These are phyloP conservation scores for Sebastes minor DNA, from an alignment of 2,797 vertebrate genomes.

Conservation along the genomic window DNA sequence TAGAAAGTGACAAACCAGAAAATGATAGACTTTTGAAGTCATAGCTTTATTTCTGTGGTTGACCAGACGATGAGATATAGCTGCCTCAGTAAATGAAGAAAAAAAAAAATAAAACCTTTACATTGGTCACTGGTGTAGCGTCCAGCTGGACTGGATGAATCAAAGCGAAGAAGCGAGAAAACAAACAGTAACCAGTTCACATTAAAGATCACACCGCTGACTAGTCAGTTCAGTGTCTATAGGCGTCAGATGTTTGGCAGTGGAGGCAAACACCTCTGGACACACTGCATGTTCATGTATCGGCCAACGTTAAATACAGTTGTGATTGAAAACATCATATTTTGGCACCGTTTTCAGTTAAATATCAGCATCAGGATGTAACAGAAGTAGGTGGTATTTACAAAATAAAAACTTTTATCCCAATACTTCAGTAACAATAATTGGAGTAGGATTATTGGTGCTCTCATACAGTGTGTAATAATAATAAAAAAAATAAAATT, in stretches of 20 bases:
- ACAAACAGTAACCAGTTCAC: slow-evolving; percentile 45
- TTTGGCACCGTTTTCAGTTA: background rate
- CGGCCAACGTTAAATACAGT: slow-evolving; percentile 2
- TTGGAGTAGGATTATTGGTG: background rate
- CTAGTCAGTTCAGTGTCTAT: background rate
- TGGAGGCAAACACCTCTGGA: background rate
- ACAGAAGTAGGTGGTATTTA: background rate
- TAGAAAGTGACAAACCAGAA: background rate
- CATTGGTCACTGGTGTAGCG: slow-evolving; percentile 16
- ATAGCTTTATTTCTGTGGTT: slow-evolving; percentile 76
- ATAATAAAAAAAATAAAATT: background rate
- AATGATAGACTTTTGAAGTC: slow-evolving; percentile 39
- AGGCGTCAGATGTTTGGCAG: background rate
- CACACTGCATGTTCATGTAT: background rate
- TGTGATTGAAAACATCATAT: background rate
- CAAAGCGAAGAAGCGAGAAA: background rate
- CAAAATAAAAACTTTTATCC: slow-evolving; percentile 16
- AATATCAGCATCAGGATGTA: background rate
- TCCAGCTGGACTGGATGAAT: background rate
- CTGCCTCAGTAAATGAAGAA: slow-evolving; percentile 69
- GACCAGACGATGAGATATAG: slow-evolving; percentile 59
- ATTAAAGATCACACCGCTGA: slow-evolving; percentile 22
- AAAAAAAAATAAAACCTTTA: background rate
- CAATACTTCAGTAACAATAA: background rate
- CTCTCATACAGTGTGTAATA: background rate